A percentile compares a stretch with the other conserved stretches of the same genome.
These are phyloP conservation scores for Glyptemys insculpta DNA, from an alignment of 2,797 vertebrate genomes.

Conservation along the genomic window DNA sequence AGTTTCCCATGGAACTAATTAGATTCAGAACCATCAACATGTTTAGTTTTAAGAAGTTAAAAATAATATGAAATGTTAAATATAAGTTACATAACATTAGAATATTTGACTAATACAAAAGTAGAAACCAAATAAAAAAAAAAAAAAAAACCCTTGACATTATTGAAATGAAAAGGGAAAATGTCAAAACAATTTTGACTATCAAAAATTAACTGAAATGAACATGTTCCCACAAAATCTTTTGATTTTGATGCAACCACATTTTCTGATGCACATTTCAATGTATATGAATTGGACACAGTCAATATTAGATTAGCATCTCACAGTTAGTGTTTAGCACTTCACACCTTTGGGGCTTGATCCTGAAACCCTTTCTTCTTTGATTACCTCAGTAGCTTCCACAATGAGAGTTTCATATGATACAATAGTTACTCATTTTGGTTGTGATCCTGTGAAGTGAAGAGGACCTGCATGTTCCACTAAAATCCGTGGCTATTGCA, in stretches of 20 bases:
- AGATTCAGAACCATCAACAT: not conserved
- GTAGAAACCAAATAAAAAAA: not conserved
- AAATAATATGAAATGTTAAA: not conserved
- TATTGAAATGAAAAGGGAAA: not conserved
- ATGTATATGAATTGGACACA: not conserved
- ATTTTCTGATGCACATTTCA: not conserved
- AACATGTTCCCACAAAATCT: not conserved
- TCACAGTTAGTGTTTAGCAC: not conserved
- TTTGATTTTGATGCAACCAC: not conserved
- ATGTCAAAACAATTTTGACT: not conserved
- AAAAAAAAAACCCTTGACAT: not conserved
- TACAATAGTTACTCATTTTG: not conserved
- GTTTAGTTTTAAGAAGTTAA: not conserved
- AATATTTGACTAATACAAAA: not conserved
- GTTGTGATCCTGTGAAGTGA: not conserved
- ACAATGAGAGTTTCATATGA: not conserved
- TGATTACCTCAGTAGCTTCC: not conserved
- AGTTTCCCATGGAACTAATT: not conserved
- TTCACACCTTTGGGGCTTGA: not conserved
- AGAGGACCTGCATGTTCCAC: not conserved
- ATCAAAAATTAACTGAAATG: not conserved
- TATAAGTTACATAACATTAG: not conserved
- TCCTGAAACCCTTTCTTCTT: not conserved
- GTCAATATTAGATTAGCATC: not conserved
- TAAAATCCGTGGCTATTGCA: not conserved